phyloP scores from a whole-genome alignment of 1,140 invertebrate species.

The Solenopsis fugax region DNA sequence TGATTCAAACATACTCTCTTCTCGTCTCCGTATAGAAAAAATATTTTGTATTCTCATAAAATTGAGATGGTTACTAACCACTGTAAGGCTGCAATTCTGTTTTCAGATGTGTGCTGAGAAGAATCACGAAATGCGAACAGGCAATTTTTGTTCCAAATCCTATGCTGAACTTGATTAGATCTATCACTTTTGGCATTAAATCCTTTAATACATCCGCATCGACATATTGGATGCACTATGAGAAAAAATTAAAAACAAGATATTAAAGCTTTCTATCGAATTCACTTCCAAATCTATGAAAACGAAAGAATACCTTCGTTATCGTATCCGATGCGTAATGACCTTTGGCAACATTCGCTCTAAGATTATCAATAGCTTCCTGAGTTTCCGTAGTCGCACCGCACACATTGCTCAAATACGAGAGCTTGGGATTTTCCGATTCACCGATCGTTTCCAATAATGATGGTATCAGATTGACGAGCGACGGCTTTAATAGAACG shows the following conservation, averaged over 20 bases:
- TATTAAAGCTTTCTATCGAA: not conserved
- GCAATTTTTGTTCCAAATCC: slow-evolving; percentile 95
- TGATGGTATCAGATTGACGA: slow-evolving; percentile 93
- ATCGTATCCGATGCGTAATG: slow-evolving; percentile 96
- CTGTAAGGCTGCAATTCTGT: slow-evolving; percentile 89
- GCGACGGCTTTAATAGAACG: slow-evolving; percentile 91
- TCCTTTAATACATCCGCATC: slow-evolving; percentile 92
- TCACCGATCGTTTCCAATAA: slow-evolving; percentile 94
- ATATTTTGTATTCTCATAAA: not conserved
- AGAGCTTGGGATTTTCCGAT: slow-evolving; percentile 92
- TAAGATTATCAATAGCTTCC: slow-evolving; percentile 92
- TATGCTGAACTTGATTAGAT: slow-evolving; percentile 93
- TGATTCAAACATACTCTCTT: not conserved
- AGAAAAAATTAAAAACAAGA: slow-evolving; percentile 60
- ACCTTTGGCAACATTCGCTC: slow-evolving; percentile 92
- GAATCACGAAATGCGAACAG: slow-evolving; percentile 93
- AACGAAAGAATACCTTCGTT: slow-evolving; percentile 82
- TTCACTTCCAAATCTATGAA: not conserved
- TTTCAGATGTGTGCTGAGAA: slow-evolving; percentile 88
- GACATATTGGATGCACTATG: slow-evolving; percentile 94
- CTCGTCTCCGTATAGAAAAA: not conserved
- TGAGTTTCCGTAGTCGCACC: slow-evolving; percentile 89
- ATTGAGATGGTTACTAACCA: slow-evolving; percentile 82
- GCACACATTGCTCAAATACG: slow-evolving; percentile 92
- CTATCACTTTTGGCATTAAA: slow-evolving; percentile 93